These are phyloP conservation scores for Hypomesus transpacificus DNA, from an alignment of 2,113 vertebrate species.

Conservation along the genomic window DNA sequence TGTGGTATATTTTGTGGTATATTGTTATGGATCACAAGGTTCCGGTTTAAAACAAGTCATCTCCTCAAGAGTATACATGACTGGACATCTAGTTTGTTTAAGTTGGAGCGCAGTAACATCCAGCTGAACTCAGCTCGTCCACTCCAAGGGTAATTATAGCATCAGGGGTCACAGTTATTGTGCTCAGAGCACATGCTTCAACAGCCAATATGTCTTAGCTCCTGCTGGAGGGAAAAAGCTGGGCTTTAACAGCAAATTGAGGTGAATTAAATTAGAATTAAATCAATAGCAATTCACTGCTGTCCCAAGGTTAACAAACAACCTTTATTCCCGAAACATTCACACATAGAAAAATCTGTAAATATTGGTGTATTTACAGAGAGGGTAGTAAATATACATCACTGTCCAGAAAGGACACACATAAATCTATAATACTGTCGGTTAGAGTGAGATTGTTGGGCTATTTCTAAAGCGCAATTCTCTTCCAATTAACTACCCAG, in stretches of 20 bases:
- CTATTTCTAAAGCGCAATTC: conserved; percentile 36
- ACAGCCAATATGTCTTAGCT: conserved; percentile 21
- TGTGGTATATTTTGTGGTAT: no score
- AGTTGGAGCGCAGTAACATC: conserved; percentile 21
- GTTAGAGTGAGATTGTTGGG: conserved; percentile 3
- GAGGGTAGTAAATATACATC: conserved; percentile 30
- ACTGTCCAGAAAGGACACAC: conserved; percentile 33
- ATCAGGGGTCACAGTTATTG: conserved; percentile 33
- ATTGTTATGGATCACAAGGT: no score
- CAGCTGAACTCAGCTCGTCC: conserved; percentile 10
- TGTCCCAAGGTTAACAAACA: conserved; percentile 43
- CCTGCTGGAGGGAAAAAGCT: conserved; percentile 12
- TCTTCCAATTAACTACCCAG: conserved; percentile 37
- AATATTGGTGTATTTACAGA: conserved; percentile 42
- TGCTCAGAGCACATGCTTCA: conserved; percentile 14
- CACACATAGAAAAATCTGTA: conserved; percentile 34
- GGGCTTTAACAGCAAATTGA: conserved; percentile 22
- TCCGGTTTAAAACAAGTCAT: no score
- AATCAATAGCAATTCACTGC: conserved; percentile 49
- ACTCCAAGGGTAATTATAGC: conserved; percentile 27
- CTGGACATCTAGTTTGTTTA: no score
- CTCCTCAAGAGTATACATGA: no score
- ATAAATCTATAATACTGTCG: conserved; percentile 31
- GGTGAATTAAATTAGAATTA: conserved; percentile 36
- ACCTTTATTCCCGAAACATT: conserved; percentile 29